Percentiles rank a stretch among this genome's conserved stretches.
These are phyloP conservation scores for Osmerus mordax DNA, from an alignment of 2,113 vertebrate species.

Conservation along the genomic window DNA sequence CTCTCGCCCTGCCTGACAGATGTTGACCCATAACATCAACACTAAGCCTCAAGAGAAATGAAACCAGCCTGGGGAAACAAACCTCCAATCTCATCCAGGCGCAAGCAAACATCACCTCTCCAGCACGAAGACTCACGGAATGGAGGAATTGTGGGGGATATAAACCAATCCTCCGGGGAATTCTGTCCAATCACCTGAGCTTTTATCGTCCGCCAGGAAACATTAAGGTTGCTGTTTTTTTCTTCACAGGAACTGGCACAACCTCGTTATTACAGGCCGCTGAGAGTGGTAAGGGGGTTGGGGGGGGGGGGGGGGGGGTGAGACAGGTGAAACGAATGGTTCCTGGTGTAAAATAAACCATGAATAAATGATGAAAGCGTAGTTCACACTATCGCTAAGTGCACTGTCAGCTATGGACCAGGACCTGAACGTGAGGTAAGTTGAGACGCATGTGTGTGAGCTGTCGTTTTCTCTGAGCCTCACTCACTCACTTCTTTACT, in stretches of 20 bases:
- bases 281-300: not conserved
- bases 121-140: too few species aligned
- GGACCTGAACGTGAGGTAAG: not conserved
- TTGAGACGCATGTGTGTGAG: too few species aligned
- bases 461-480: too few species aligned
- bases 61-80: too few species aligned
- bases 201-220: not conserved
- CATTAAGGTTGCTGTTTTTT: not conserved
- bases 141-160: not conserved
- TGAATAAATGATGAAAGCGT: constrained; percentile 63
- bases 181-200: not conserved
- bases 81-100: not conserved
- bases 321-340: constrained; percentile 32
- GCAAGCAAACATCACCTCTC: not conserved
- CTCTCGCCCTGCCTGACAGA: too few species aligned
- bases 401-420: constrained; percentile 11
- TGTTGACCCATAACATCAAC: too few species aligned
- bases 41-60: too few species aligned
- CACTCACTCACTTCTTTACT: too few species aligned
- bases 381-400: constrained; percentile 41
- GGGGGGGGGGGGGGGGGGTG: not conserved
- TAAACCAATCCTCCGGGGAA: not conserved
- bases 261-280: constrained; percentile 30
- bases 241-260: not conserved
- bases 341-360: constrained; percentile 51